Conservation (phyloP, 1,140 invertebrate genomes). For the Heliconius hewitsoni region DNA sequence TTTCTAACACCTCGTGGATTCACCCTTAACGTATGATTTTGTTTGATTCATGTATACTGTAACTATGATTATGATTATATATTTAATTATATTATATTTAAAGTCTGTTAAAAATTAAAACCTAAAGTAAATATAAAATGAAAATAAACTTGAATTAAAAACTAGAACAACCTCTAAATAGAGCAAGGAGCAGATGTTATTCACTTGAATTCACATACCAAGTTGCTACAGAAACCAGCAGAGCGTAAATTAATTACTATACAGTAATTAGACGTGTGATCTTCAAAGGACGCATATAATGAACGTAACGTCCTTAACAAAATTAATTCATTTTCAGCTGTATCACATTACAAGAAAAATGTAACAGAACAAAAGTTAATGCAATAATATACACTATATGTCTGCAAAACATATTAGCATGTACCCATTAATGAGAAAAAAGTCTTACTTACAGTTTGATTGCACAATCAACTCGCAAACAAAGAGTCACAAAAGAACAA, state of each 20-base stretch:
- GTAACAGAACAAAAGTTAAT: slow-evolving; percentile 18
- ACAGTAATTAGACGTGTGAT: slow-evolving; percentile 65
- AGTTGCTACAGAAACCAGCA: slow-evolving; percentile 48
- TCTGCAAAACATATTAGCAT: neutral
- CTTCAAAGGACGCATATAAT: slow-evolving; percentile 58
- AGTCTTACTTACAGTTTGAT: slow-evolving; percentile 23
- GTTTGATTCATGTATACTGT: neutral
- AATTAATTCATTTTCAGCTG: slow-evolving; percentile 35
- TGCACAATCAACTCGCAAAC: slow-evolving; percentile 34
- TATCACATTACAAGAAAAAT: slow-evolving; percentile 22
- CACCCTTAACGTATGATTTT: slow-evolving; percentile 8
- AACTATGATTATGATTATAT: neutral
- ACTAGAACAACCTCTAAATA: slow-evolving; percentile 38
- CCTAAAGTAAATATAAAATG: neutral
- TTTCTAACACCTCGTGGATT: slow-evolving; percentile 37
- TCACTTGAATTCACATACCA: slow-evolving; percentile 58
- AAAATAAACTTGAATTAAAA: slow-evolving; percentile 22
- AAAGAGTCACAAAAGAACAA: slow-evolving; percentile 48
- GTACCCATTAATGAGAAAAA: neutral
- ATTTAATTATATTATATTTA: neutral
- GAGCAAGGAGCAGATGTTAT: slow-evolving; percentile 48
- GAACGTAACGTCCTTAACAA: slow-evolving; percentile 46
- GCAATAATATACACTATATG: neutral
- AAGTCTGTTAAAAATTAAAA: neutral
- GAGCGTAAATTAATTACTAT: slow-evolving; percentile 61